Evolutionary conservation across 2,888 invertebrate genomes (phyloP).

Genomic region (Trachelus stipa): DNA sequence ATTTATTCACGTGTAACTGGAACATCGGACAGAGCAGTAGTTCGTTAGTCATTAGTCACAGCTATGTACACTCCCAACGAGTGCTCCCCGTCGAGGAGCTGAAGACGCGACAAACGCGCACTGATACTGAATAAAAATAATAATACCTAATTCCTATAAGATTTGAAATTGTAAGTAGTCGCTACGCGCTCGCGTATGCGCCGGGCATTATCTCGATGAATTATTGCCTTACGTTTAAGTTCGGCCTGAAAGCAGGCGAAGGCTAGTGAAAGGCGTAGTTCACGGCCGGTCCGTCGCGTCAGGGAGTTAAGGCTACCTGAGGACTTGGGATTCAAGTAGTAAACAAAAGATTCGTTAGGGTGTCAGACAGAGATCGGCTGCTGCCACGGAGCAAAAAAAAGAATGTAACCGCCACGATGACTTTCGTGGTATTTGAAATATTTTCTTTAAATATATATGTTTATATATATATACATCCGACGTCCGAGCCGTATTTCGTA

Average conservation of each 20-base stretch:
- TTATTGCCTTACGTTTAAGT: conserved; percentile 25
- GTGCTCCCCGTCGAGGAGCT: background rate
- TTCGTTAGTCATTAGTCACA: background rate
- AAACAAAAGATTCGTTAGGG: background rate
- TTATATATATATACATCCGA: background rate
- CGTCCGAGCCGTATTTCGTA: background rate
- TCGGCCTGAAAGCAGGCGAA: conserved; percentile 35
- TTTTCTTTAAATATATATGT: background rate
- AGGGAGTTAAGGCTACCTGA: background rate
- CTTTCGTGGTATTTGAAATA: background rate
- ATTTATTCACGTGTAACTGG: too few relatives aligned
- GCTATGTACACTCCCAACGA: background rate
- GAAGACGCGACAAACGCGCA: background rate
- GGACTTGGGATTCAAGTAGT: background rate
- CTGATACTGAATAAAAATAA: background rate
- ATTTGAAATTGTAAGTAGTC: background rate
- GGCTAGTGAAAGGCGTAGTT: conserved; percentile 44
- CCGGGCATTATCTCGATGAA: conserved; percentile 30
- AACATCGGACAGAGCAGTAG: background rate
- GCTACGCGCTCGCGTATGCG: background rate
- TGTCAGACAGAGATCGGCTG: background rate
- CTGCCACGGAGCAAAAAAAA: conserved; percentile 30
- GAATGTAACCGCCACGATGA: conserved; percentile 15
- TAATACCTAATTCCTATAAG: background rate
- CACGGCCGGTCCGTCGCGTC: conserved; percentile 32